Evolutionary conservation across 1,140 invertebrate species (phyloP).

Genomic region (Steinernema feltiae): DNA sequence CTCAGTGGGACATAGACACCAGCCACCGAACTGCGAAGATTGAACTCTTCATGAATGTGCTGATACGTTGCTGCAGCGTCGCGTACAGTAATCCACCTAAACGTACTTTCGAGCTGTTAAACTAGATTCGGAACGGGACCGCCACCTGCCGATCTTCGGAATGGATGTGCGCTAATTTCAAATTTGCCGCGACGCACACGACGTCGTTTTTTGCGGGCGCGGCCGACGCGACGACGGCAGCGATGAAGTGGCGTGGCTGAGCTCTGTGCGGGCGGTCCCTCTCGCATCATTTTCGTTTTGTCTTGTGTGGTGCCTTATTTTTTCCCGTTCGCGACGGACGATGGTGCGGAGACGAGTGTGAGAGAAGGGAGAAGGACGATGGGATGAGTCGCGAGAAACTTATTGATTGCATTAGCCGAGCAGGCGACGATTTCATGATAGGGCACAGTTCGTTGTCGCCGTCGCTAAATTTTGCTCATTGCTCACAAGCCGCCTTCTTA

Average conservation of each 20-base stretch:
- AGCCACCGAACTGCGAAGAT: slow-evolving; percentile 14
- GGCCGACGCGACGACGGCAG: not conserved
- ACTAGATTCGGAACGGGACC: not conserved
- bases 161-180: slow-evolving; percentile 15
- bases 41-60: slow-evolving; percentile 6
- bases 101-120: slow-evolving; percentile 5
- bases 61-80: not conserved
- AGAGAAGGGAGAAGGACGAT: not conserved
- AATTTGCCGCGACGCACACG: not conserved
- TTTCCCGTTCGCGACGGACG: slow-evolving; percentile 4
- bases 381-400: slow-evolving; percentile 13
- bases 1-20: too few relatives aligned
- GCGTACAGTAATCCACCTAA: slow-evolving; percentile 1
- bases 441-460: slow-evolving; percentile 13
- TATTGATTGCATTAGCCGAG: slow-evolving; percentile 14
- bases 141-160: not conserved
- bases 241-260: not conserved
- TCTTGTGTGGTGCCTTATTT: slow-evolving; percentile 15
- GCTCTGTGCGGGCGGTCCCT: slow-evolving; percentile 10
- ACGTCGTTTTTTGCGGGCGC: not conserved
- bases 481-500: slow-evolving; percentile 8
- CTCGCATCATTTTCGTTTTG: slow-evolving; percentile 15
- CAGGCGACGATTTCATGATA: slow-evolving; percentile 11
- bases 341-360: slow-evolving; percentile 5
- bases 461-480: slow-evolving; percentile 1